Conservation (phyloP, 2,888 invertebrate species). For the Helicoverpa assulta region DNA sequence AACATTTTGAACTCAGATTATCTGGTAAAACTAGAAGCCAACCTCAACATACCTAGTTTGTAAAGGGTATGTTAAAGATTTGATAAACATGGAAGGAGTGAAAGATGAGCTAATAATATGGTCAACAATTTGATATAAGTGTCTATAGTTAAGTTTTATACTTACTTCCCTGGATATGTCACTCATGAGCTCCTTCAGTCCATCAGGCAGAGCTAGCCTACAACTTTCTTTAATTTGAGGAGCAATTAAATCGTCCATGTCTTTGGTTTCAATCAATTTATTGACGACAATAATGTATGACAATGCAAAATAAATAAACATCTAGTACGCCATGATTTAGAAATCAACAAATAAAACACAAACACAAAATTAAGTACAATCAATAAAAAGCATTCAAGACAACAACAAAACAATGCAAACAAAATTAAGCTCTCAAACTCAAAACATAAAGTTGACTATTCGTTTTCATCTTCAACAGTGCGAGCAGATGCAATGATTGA, state of each 20-base stretch:
- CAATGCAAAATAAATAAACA: slow-evolving; percentile 33
- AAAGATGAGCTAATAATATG: no score
- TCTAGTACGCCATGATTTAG: slow-evolving; percentile 53
- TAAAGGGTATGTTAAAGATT: no score
- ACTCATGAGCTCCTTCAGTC: slow-evolving; percentile 92
- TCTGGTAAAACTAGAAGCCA: no score
- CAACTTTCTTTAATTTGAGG: slow-evolving; percentile 73
- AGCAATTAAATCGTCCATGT: slow-evolving; percentile 73
- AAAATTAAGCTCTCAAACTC: background rate
- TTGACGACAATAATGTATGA: slow-evolving; percentile 21
- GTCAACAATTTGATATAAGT: no score
- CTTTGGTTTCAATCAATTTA: slow-evolving; percentile 31
- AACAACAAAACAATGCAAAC: background rate
- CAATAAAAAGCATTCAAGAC: background rate
- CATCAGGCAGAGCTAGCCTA: slow-evolving; percentile 90
- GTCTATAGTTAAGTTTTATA: no score
- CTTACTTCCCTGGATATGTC: slow-evolving; percentile 93
- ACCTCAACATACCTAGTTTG: no score
- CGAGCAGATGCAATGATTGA: slow-evolving; percentile 13
- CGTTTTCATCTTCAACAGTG: slow-evolving; percentile 20
- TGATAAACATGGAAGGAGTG: no score
- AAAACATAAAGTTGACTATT: background rate
- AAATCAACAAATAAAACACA: background rate
- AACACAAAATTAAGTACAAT: background rate
- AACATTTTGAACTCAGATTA: no score